Base-by-base conservation (phyloP, 2,888 invertebrate species). In the Apamea crenata region DNA sequence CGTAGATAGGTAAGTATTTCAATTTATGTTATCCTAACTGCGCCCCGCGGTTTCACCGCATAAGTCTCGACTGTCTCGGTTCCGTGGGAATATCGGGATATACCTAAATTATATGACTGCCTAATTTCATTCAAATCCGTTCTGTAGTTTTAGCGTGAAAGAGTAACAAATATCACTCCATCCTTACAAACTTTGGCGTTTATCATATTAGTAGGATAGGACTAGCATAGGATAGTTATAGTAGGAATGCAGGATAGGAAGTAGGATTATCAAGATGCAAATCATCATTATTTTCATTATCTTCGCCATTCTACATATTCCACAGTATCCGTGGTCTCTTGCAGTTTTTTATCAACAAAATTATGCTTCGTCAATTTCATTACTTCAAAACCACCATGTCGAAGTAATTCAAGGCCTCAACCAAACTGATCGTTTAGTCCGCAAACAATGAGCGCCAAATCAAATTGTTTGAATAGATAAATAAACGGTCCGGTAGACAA, bases 391-490 rank as follows among this genome's bases (percentile, higher is more conserved):
- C 32, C 16, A 32, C n/a, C 50, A 50, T 32, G 32, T 29, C 40
- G 14, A 59, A 53, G 16, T 59, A 67, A 59, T 74, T 81, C 50
- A 74, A 59, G n/a, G 66, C 32, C 32, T 32, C n/a, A 44, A 44
- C n/a, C 50, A 67, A 59, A 66, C 44, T 44, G 50, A n/a, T 59
- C 16, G 36, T 59, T 74, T 32, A 73, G 81, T 67, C 10, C 10
- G 68, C 70, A 76, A 73, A 77, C 53, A 77, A 81, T 36, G 73
- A 36, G 29, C 29, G 56, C 53, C 59, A 56, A 79, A 74, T 85
- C 50, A 67, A 78, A 66, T 63, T 61, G 61, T 77, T 65, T 67
- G 59, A 65, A 61, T 69, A 61, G 65, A 40, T n/a, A 59, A 47
- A 72, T 65, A 81, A 81, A 83, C 63, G 14, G 12, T n/a, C 47